A percentile compares a stretch with the other conserved stretches of the same genome.
Evolutionary conservation across 2,888 invertebrate genomes (phyloP).

Genomic region (Hyppa rectilinea): DNA sequence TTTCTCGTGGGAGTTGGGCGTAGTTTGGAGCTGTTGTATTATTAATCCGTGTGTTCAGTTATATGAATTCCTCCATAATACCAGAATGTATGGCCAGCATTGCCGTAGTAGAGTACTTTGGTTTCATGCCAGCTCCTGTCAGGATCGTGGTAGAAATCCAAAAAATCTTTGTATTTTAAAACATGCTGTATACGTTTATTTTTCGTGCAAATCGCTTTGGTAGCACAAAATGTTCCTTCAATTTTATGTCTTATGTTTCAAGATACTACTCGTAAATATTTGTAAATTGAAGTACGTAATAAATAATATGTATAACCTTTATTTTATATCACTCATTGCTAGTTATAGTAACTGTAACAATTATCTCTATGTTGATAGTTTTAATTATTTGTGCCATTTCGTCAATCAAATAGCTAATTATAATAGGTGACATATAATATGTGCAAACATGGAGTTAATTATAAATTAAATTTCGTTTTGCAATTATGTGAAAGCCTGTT

Average conservation of each 20-base stretch:
- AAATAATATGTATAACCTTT: constrained; percentile 26
- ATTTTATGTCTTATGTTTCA: constrained; percentile 5
- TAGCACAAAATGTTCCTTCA: constrained; percentile 11
- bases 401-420: constrained; percentile 46
- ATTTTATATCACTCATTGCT: constrained; percentile 38
- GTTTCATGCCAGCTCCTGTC: constrained; percentile 54
- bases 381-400: constrained; percentile 43
- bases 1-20: constrained; percentile 44
- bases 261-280: constrained; percentile 14
- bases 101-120: constrained; percentile 39
- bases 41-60: constrained; percentile 51
- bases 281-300: constrained; percentile 29
- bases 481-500: constrained; percentile 30
- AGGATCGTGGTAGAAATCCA: constrained; percentile 40
- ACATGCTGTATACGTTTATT: constrained; percentile 35
- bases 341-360: constrained; percentile 37
- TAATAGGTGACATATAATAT: constrained; percentile 29
- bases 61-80: constrained; percentile 48
- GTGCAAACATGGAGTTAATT: constrained; percentile 43
- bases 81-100: constrained; percentile 37
- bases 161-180: constrained; percentile 43
- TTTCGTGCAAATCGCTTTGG: constrained; percentile 18
- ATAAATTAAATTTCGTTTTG: constrained; percentile 37
- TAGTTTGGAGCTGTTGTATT: constrained; percentile 46
- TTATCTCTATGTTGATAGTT: constrained; percentile 46